Percentiles rank a stretch among this genome's conserved stretches.
These are phyloP conservation scores for Albula glossodonta DNA, from an alignment of 2,113 vertebrate species.

Conservation along the genomic window DNA sequence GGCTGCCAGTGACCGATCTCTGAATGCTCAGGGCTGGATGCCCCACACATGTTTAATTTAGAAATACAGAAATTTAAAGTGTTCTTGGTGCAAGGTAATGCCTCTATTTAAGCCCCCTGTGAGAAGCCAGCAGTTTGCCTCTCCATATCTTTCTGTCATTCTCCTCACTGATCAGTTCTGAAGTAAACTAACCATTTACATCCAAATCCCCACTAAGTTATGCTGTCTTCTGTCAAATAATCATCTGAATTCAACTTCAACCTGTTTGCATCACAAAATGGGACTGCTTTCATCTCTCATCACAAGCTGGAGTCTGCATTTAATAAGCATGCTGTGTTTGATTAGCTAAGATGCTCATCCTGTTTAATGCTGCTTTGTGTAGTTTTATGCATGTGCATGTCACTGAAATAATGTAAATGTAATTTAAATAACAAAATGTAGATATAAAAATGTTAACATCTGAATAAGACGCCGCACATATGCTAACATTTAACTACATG, in stretches of 20 bases:
- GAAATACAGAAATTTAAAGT: neutral
- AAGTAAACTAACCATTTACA: slow-evolving; percentile 8
- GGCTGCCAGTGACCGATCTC: neutral
- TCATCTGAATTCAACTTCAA: neutral
- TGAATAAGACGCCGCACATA: neutral
- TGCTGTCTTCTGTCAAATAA: neutral
- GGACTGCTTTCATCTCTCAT: no score
- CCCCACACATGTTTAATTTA: neutral
- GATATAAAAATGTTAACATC: neutral
- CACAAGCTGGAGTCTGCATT: no score
- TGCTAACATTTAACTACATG: no score
- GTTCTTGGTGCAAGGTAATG: neutral
- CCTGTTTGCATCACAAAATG: neutral
- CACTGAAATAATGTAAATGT: neutral
- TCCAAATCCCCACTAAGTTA: neutral
- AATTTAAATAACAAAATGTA: neutral
- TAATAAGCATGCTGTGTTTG: no score
- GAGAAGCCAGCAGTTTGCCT: neutral
- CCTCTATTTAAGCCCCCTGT: neutral
- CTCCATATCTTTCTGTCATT: neutral
- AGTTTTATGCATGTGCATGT: neutral
- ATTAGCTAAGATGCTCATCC: neutral
- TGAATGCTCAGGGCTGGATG: neutral
- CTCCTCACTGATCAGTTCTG: neutral
- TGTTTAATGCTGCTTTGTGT: neutral